phyloP scores from a whole-genome alignment of 2,888 invertebrate genomes.

The Tiliacea citrago region DNA sequence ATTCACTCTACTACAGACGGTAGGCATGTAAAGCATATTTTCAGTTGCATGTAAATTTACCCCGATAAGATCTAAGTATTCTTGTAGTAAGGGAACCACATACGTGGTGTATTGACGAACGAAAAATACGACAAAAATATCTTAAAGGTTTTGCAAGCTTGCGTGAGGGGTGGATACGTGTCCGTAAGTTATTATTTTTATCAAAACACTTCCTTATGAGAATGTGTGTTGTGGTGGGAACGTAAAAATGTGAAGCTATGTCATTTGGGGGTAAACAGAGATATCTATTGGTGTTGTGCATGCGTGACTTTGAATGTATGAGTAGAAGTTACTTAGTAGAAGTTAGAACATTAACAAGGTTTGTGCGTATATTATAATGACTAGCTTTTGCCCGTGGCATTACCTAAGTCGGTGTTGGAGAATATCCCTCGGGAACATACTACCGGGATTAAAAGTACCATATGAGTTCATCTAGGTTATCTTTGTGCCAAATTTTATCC shows the following conservation, averaged over 20 bases:
- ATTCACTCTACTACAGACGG: too few relatives aligned
- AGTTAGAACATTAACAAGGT: neutral
- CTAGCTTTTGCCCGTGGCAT: too few relatives aligned
- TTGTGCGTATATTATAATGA: neutral
- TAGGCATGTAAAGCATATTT: too few relatives aligned
- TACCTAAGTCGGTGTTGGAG: too few relatives aligned
- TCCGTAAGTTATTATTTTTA: conserved; percentile 62
- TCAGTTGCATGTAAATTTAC: conserved; percentile 48
- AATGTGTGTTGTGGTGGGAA: conserved; percentile 44
- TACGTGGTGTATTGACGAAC: conserved; percentile 60
- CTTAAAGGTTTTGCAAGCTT: conserved; percentile 54
- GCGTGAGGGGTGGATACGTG: conserved; percentile 55
- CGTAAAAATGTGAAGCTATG: conserved; percentile 34
- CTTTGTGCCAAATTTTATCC: too few relatives aligned
- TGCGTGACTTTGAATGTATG: neutral
- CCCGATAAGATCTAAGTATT: conserved; percentile 53
- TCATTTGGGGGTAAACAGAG: conserved; percentile 17
- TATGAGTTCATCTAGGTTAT: too few relatives aligned
- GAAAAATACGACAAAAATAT: conserved; percentile 62
- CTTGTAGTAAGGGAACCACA: conserved; percentile 46
- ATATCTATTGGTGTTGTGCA: neutral
- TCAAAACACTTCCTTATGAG: conserved; percentile 64
- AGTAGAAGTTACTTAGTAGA: neutral
- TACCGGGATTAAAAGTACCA: too few relatives aligned
- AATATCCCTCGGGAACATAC: too few relatives aligned